Evolutionary conservation across 2,113 vertebrate genomes (phyloP), one percentile per base, ranked within the genome.

Genomic region (Oncorhynchus kisutch): DNA sequence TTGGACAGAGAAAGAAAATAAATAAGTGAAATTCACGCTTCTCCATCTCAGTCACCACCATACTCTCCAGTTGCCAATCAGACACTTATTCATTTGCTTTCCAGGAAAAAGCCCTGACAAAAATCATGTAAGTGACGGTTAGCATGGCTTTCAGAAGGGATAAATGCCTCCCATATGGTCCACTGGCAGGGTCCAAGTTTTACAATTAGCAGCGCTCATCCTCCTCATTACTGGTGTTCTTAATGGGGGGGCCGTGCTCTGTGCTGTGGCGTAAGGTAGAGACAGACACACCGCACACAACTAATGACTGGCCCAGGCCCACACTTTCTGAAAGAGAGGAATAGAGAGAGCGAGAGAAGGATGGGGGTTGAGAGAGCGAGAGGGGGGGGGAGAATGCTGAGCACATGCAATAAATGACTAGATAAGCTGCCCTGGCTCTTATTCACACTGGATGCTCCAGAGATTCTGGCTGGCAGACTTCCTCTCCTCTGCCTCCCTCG

Each of bases 141-240:
- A 96, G 96, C 94, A 84, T 93, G 89, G 88, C 93, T 95, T 95
- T 97, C 96, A 95, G 95, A 95, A 94, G 92, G 95, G 94, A 97
- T 96, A 96, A 98, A 98, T 96, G 94, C 93, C 94, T 94, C 93
- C 96, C 96, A 97, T 98, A 98, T 98, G 97, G 95, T 96, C 94
- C 91, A 91, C 95, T 96, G 95, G 95, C 95, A 93, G 93, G 92
- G 94, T 94, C 95, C 95, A 91, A 93, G 94, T 96, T 95, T 95
- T 95, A 94, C 96, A 95, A 97, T 95, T 94, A 95, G 93, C 91
- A 93, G 94, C 91, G 94, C 94, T 95, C 95, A 95, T 94, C 92
- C 93, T 93, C 93, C 94, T 95, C 93, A 95, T 96, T 86, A 86
- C 94, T 94, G 94, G 94, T 92, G 77, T 82, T 79, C 78, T 78